Conservation (phyloP, 2,797 vertebrate genomes). For the Glyptemys insculpta region DNA sequence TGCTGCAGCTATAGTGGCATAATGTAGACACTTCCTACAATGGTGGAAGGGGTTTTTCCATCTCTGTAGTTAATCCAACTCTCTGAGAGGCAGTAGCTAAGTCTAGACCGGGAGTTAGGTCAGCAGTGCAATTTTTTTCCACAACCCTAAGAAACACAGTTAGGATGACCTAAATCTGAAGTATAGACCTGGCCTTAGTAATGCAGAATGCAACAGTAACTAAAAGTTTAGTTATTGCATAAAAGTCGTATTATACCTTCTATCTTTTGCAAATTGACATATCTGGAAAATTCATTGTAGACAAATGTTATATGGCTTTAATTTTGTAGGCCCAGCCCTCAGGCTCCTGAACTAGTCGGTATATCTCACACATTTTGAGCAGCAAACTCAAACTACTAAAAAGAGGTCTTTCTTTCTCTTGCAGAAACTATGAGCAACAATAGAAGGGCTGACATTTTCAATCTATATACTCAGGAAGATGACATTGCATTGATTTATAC, state of each 20-base stretch:
- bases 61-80: not conserved
- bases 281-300: not conserved
- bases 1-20: not conserved
- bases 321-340: rapidly evolving
- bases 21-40: not conserved
- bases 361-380: not conserved
- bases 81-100: not conserved
- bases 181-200: not conserved
- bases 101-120: not conserved
- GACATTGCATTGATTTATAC: not conserved
- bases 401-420: not conserved
- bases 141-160: not conserved
- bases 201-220: constrained; percentile 6
- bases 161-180: not conserved
- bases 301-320: not conserved
- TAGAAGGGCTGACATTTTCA: not conserved
- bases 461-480: rapidly evolving
- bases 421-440: rapidly evolving
- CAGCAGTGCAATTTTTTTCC: not conserved
- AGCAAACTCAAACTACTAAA: not conserved
- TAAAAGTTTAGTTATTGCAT: not conserved
- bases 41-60: not conserved
- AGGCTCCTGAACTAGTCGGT: not conserved
- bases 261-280: not conserved
- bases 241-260: not conserved